Base-by-base conservation (phyloP, 2,888 invertebrate species). In the Nemurella pictetii region DNA sequence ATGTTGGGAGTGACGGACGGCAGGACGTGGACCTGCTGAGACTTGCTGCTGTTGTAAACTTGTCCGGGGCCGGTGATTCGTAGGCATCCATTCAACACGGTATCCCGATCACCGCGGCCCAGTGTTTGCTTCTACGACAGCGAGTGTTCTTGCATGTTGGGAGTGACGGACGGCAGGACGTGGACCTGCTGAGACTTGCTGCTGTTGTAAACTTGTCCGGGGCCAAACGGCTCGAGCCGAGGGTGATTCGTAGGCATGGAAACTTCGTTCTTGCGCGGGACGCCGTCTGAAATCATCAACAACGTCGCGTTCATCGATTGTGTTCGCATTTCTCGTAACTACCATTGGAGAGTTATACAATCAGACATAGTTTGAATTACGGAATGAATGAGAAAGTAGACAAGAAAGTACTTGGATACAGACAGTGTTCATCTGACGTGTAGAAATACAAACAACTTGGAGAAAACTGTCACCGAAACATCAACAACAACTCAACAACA, bases 161-260 rank as follows among this genome's bases (percentile, higher is more conserved):
- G 26, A 28, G 55, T 82, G 82, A 55, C 87, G 20, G 91, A 90
- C 5, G 91, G 92, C 87, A 97, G 92, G 29, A 98, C 97, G 89
- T 98, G 97, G 35, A 98, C 95, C 90, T 98, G 98, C 89, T 94
- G 94, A 85, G 97, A 97, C 91, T 97, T 97, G 87, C 97, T 97
- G 87, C 95, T 95, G 90, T 98, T 98, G 91, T 97, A 98, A 27
- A 98, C 96, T 90, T 98, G 98, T 0, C 98, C 97, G 0, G 96
- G 94, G 89, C 95, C 95, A 91, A 98, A 98, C 0, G 97, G 97
- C 89, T 97, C 96, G 84, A 97, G 91, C 86, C 96, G 93, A 0
- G 97, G 96, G 88, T 95, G 96, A 0, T 92, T 92, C 74, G 92
- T 90, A 87, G 85, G 88, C 30, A 28, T 28, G 55, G 55, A 55